Evolutionary conservation across 2,888 invertebrate genomes (phyloP), one percentile per base, ranked within the genome.

Genomic region (Lithophane socia): DNA sequence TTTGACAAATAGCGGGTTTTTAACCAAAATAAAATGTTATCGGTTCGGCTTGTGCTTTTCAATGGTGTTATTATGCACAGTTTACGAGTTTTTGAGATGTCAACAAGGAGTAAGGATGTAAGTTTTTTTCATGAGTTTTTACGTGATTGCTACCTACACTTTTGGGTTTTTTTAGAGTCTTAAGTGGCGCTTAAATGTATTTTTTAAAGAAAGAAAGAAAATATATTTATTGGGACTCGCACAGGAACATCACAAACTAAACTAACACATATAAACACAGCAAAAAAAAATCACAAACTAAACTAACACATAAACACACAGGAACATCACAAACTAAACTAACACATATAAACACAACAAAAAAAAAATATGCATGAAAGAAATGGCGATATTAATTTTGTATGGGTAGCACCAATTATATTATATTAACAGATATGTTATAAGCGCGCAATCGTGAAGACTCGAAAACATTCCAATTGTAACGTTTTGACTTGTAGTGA

Each of bases 1-100:
- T 88, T 79, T 88, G 82, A 84, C 84, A 83, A 83, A 80, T 70
- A 69, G 66, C 75, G 54, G 78, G 47, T 73, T 83, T 82, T 83
- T 73, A 66, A 58, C 66, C 44, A 60, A 80, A 86, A 83, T 76
- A 79, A 72, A 83, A 49, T 67, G 73, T 73, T 79, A 76, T 84
- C 79, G 73, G 69, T 44, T 61, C 24, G 10, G 66, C 54, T 56
- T 18, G 69, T 49, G 58, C 24, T n/a, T 65, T 82, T 75, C 75
- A 73, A 83, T 83, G 75, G 83, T 73, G 74, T 56, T 74, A 83
- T 82, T 83, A 79, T 69, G 21, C 54, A 29, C 42, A 61, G 60
- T 86, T 84, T 79, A 86, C 56, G 83, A 58, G 71, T 82, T 70
- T 77, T 58, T 77, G 68, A 60, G 66, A 37, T 77, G 65, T 82